Conservation (phyloP, 2,888 invertebrate genomes). For the Chrysolina americana region DNA sequence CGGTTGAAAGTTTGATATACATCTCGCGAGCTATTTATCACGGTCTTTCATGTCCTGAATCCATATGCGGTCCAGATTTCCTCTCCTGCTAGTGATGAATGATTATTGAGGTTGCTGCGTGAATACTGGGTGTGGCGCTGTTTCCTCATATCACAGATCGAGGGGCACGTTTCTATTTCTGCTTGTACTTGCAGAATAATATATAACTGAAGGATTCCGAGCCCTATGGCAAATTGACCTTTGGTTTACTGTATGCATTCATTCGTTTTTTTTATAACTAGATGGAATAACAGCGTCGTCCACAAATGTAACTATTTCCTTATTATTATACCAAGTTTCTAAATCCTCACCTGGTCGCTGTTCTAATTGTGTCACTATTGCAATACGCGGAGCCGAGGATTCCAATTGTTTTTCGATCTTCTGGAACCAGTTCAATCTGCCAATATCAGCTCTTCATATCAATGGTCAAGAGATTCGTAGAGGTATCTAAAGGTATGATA, state of each 20-base stretch:
- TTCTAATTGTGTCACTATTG: no score
- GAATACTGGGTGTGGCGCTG: constrained; percentile 1
- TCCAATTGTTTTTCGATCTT: no score
- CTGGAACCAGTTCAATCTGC: no score
- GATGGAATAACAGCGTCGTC: neutral
- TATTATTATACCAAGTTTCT: no score
- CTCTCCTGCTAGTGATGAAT: neutral
- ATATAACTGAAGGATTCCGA: neutral
- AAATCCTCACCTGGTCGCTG: no score
- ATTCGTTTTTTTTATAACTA: neutral
- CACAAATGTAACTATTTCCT: no score
- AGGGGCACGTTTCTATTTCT: neutral
- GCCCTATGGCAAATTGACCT: neutral
- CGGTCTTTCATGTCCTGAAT: constrained; percentile 18
- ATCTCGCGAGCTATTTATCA: constrained; percentile 4
- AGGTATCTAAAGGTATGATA: no score
- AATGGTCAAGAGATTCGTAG: no score
- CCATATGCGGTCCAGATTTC: constrained; percentile 24
- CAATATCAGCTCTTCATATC: no score
- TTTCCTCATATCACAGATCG: constrained; percentile 7
- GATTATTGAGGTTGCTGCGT: constrained; percentile 5
- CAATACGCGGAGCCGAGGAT: no score
- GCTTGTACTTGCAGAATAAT: neutral
- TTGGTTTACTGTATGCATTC: neutral
- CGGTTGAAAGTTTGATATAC: constrained; percentile 9